Conservation (phyloP, 2,888 invertebrate genomes). For the Coronaproctus castanopsis region DNA sequence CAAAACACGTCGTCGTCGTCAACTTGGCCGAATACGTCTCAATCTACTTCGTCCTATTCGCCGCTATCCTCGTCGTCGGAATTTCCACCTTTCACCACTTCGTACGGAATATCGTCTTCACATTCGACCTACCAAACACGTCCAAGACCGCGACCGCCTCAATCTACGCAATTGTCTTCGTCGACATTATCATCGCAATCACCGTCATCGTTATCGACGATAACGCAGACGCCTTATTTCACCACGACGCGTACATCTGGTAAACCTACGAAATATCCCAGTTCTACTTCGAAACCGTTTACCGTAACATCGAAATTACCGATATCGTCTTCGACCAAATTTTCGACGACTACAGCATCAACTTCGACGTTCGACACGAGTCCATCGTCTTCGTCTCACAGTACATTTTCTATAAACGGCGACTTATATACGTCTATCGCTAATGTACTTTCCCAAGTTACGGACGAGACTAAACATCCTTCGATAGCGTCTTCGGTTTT, state of each 20-base stretch:
- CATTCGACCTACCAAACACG: neutral
- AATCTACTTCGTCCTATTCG: neutral
- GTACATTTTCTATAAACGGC: slow-evolving; percentile 12
- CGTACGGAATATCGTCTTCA: neutral
- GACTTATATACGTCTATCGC: slow-evolving; percentile 19
- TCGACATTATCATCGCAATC: slow-evolving; percentile 7
- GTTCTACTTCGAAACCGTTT: slow-evolving; percentile 4
- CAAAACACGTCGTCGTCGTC: too few relatives aligned
- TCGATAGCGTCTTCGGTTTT: neutral
- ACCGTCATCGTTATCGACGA: neutral
- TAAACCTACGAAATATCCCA: slow-evolving; percentile 10
- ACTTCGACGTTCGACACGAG: slow-evolving; percentile 4
- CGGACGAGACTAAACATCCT: slow-evolving; percentile 12
- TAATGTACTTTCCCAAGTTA: slow-evolving; percentile 18
- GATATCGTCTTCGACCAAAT: slow-evolving; percentile 1
- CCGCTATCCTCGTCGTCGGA: neutral
- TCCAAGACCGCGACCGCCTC: neutral
- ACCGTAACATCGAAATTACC: slow-evolving; percentile 3
- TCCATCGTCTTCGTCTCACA: neutral
- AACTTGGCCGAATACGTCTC: neutral
- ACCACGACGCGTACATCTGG: neutral
- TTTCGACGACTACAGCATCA: neutral
- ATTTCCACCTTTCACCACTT: neutral
- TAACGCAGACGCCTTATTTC: neutral
- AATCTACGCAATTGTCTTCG: slow-evolving; percentile 5